These are phyloP conservation scores for Tenthredo scrophulariae DNA, from an alignment of 2,888 invertebrate genomes.

Conservation along the genomic window DNA sequence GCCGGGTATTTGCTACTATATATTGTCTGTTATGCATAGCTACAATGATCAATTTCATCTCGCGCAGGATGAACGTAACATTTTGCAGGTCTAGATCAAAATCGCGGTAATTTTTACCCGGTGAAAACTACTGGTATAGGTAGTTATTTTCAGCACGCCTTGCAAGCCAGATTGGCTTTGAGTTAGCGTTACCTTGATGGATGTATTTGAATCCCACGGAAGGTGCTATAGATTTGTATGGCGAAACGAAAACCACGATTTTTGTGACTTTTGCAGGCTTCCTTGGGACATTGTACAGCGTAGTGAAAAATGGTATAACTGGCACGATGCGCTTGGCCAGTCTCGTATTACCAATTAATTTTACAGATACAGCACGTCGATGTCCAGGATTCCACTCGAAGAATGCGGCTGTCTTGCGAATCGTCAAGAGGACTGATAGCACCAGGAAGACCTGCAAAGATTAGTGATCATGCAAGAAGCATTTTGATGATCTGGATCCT, in stretches of 20 bases:
- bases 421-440: background rate
- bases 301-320: background rate
- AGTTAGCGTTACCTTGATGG: background rate
- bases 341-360: background rate
- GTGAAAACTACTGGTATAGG: background rate
- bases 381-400: background rate
- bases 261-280: background rate
- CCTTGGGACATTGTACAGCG: background rate
- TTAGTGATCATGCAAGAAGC: background rate
- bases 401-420: background rate
- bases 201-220: background rate
- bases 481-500: background rate
- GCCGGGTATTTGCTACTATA: background rate
- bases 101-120: background rate
- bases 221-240: background rate
- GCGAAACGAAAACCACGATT: background rate
- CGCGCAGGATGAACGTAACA: background rate
- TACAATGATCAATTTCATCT: background rate
- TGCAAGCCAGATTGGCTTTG: background rate
- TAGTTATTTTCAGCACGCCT: constrained; percentile 4
- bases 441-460: background rate
- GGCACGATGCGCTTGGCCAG: background rate
- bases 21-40: background rate
- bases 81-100: background rate
- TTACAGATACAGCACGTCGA: background rate